A percentile compares a stretch with the other conserved stretches of the same genome.
Conservation (phyloP, 2,888 invertebrate species). For the Eueremaeus valkanovi region DNA sequence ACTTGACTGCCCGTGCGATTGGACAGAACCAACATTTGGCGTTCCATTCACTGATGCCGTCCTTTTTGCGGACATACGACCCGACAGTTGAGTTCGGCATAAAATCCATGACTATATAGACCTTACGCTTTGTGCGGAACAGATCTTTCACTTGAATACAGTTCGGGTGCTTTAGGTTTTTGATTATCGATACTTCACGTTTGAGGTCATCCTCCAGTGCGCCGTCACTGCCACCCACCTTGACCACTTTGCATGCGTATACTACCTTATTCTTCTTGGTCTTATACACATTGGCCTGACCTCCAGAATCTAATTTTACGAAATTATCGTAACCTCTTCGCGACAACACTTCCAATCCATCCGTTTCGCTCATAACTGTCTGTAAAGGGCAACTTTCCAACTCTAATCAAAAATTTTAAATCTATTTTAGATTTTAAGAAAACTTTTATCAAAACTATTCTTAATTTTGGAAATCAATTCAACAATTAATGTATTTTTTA, state of each 20-base stretch:
- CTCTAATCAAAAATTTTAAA: too few relatives aligned
- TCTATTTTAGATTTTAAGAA: too few relatives aligned
- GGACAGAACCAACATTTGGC: constrained; percentile 41
- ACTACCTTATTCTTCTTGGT: neutral
- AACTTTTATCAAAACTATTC: too few relatives aligned
- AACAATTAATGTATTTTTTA: too few relatives aligned
- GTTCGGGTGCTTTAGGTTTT: constrained; percentile 38
- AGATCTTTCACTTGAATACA: constrained; percentile 35
- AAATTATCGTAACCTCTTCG: constrained; percentile 34
- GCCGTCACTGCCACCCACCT: neutral
- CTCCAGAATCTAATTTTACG: constrained; percentile 41
- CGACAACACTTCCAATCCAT: neutral
- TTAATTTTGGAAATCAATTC: too few relatives aligned
- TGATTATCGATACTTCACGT: constrained; percentile 39
- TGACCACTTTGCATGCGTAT: constrained; percentile 37
- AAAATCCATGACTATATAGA: constrained; percentile 42
- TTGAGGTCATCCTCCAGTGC: constrained; percentile 41
- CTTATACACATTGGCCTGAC: constrained; percentile 39
- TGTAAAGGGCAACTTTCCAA: too few relatives aligned
- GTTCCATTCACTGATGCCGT: constrained; percentile 38
- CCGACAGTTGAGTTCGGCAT: constrained; percentile 40
- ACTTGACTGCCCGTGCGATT: constrained; percentile 36
- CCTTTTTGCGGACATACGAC: constrained; percentile 37
- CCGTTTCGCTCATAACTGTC: neutral
- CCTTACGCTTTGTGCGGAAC: constrained; percentile 40